phyloP scores from a whole-genome alignment of 2,797 vertebrate genomes.

The Gymnothorax javanicus region DNA sequence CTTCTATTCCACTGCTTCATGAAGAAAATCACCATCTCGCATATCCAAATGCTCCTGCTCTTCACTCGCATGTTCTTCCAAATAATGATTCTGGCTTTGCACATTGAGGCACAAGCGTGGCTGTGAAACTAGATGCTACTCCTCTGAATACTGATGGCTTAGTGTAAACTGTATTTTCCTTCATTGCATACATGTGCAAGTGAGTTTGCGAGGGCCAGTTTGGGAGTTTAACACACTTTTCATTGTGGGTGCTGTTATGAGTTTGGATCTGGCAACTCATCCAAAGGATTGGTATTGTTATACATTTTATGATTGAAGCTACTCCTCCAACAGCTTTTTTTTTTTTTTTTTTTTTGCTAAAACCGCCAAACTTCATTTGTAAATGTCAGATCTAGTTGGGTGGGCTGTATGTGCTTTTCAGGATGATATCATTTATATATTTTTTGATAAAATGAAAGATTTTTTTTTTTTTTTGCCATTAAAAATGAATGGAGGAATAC shows the following conservation, averaged over 20 bases:
- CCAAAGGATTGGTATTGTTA: too few relatives aligned
- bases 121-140: neutral
- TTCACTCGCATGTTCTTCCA: slow-evolving; percentile 4
- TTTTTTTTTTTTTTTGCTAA: too few relatives aligned
- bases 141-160: neutral
- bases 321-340: too few relatives aligned
- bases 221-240: slow-evolving; percentile 35
- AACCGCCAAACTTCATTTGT: too few relatives aligned
- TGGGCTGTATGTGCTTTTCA: too few relatives aligned
- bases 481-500: too few relatives aligned
- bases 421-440: too few relatives aligned
- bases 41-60: neutral
- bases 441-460: too few relatives aligned
- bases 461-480: too few relatives aligned
- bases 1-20: neutral
- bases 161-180: slow-evolving; percentile 13
- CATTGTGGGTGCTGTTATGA: slow-evolving; percentile 31
- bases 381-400: too few relatives aligned
- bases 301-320: too few relatives aligned
- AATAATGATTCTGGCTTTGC: slow-evolving; percentile 7
- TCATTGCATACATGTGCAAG: neutral
- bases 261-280: too few relatives aligned
- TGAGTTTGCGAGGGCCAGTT: slow-evolving; percentile 20
- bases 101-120: neutral
- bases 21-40: neutral